Evolutionary conservation across 2,797 vertebrate species (phyloP).

Genomic region (Amniataba percoides): DNA sequence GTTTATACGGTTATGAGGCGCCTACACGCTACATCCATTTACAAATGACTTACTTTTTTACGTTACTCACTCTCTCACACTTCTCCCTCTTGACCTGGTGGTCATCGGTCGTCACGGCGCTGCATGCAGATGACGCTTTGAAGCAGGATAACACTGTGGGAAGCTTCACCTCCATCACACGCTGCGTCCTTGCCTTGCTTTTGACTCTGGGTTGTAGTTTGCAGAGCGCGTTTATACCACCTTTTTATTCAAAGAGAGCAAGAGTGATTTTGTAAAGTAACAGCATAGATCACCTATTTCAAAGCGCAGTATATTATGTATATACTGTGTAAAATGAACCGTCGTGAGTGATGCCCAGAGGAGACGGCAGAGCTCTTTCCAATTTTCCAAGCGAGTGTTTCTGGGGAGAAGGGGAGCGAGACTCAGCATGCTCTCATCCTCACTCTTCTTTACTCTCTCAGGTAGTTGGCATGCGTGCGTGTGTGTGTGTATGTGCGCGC

Average conservation of each 20-base stretch:
- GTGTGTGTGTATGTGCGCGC: slow-evolving; percentile 19
- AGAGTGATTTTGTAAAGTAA: neutral
- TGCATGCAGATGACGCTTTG: neutral
- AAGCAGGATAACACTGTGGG: neutral
- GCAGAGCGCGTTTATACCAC: slow-evolving; percentile 4
- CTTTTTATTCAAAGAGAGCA: slow-evolving; percentile 26
- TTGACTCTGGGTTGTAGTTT: slow-evolving; percentile 7
- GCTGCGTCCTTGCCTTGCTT: slow-evolving; percentile 25
- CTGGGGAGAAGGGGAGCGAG: slow-evolving; percentile 46
- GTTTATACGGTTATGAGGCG: neutral
- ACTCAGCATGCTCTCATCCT: slow-evolving; percentile 66
- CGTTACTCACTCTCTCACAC: neutral
- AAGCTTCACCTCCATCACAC: slow-evolving; percentile 36
- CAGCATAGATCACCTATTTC: slow-evolving; percentile 23
- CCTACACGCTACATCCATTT: neutral
- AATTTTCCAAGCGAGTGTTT: slow-evolving; percentile 75
- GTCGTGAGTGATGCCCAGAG: slow-evolving; percentile 51
- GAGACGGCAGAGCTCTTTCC: slow-evolving; percentile 61
- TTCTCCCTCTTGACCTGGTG: neutral
- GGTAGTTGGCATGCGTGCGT: slow-evolving; percentile 61
- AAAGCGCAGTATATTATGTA: slow-evolving; percentile 28
- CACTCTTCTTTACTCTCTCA: slow-evolving; percentile 65
- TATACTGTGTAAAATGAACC: slow-evolving; percentile 47
- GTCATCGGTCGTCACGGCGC: neutral
- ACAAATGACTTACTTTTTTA: neutral